phyloP scores from a whole-genome alignment of 2,888 invertebrate genomes.

The Platypus cylindrus region DNA sequence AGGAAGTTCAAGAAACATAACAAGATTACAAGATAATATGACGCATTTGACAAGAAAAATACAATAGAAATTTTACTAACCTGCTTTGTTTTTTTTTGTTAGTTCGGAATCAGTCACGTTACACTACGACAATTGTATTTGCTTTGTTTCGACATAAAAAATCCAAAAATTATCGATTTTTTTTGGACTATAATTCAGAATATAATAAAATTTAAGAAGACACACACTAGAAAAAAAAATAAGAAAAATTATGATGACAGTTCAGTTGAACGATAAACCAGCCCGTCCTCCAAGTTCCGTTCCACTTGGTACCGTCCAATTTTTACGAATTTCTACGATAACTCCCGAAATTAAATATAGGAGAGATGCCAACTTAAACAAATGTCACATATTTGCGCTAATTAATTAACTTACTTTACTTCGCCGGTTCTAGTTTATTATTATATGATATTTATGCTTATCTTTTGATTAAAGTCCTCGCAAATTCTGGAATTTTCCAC shows the following conservation, averaged over 20 bases:
- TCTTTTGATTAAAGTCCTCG: too few species aligned
- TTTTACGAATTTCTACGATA: slow-evolving; percentile 3
- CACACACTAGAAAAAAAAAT: slow-evolving; percentile 26
- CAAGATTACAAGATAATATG: slow-evolving; percentile 22
- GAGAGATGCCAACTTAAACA: too few species aligned
- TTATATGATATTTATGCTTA: too few species aligned
- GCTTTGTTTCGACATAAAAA: slow-evolving; percentile 25
- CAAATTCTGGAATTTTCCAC: too few species aligned
- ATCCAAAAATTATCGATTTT: slow-evolving; percentile 18
- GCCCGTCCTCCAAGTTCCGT: slow-evolving; percentile 8
- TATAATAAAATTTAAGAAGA: slow-evolving; percentile 23
- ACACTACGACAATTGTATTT: slow-evolving; percentile 18
- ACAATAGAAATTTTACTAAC: slow-evolving; percentile 30
- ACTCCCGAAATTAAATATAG: slow-evolving; percentile 3
- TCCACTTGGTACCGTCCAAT: slow-evolving; percentile 7
- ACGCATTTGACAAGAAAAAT: slow-evolving; percentile 34
- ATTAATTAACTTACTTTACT: too few species aligned
- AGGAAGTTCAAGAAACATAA: slow-evolving; percentile 19
- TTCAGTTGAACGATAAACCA: slow-evolving; percentile 17
- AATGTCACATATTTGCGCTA: too few species aligned
- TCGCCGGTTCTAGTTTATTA: too few species aligned
- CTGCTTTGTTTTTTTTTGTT: slow-evolving; percentile 26
- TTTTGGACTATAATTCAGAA: too few species aligned
- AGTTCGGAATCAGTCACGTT: slow-evolving; percentile 21
- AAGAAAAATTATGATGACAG: slow-evolving; percentile 23